Evolutionary conservation across 2,113 vertebrate genomes (phyloP).

Genomic region (Galeopterus variegatus): DNA sequence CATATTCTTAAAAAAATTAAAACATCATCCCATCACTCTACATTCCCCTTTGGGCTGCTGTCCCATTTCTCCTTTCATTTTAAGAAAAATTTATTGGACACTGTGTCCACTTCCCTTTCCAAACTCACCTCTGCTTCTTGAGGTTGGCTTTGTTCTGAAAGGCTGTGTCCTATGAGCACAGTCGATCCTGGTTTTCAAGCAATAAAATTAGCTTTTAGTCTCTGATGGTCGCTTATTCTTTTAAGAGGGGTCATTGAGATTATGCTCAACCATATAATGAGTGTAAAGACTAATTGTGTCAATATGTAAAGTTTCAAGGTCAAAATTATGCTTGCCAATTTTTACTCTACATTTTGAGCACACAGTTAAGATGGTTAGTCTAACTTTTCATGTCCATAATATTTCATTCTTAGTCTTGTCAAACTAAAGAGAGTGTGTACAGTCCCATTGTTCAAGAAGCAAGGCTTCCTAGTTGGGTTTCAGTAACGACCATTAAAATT

Average conservation of each 20-base stretch:
- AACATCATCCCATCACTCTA: not conserved
- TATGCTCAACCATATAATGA: not conserved
- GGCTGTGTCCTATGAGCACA: not conserved
- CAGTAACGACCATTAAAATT: not conserved
- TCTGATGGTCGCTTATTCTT: not conserved
- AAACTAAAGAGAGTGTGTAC: not conserved
- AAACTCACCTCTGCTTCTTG: not conserved
- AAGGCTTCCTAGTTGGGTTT: not conserved
- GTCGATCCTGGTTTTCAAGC: not conserved
- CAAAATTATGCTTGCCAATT: not conserved
- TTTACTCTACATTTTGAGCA: not conserved
- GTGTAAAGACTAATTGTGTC: not conserved
- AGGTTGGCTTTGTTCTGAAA: not conserved
- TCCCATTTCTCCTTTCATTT: not conserved
- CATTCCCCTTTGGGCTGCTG: not conserved
- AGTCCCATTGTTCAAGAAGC: not conserved
- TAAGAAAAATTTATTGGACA: not conserved
- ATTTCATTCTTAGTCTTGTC: not conserved
- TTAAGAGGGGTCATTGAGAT: not conserved
- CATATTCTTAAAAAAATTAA: not conserved
- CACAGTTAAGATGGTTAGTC: not conserved
- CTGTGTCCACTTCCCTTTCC: not conserved
- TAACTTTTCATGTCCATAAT: not conserved
- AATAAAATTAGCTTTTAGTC: not conserved
- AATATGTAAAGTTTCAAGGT: not conserved